These are phyloP conservation scores for Gallinago solitaria DNA, from an alignment of 2,797 vertebrate genomes.

Conservation along the genomic window DNA sequence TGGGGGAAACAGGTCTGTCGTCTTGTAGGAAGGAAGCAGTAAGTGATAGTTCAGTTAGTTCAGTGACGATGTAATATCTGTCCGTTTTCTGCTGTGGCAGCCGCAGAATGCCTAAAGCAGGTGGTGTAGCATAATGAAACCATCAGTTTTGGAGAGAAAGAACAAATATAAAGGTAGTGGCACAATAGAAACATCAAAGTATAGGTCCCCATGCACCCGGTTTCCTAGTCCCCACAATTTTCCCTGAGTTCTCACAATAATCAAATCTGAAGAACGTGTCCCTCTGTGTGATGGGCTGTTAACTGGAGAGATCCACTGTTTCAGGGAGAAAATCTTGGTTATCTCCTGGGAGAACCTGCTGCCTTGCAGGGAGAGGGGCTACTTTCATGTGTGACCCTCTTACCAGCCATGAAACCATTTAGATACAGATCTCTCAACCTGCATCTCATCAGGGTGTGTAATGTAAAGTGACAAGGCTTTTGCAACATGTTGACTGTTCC, in stretches of 20 bases:
- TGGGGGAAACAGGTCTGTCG: not conserved
- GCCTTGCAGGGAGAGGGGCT: not conserved
- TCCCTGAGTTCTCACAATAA: not conserved
- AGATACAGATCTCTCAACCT: not conserved
- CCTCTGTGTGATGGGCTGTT: not conserved
- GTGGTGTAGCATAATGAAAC: slow-evolving; percentile 24
- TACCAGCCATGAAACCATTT: slow-evolving; percentile 23
- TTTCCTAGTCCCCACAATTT: not conserved
- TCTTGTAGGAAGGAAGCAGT: not conserved
- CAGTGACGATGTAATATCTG: not conserved
- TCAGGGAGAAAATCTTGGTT: slow-evolving; percentile 32
- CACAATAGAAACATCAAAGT: not conserved
- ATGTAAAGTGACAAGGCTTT: slow-evolving; percentile 30
- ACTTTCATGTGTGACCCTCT: slow-evolving; percentile 31
- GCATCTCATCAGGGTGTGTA: not conserved
- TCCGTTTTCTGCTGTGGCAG: slow-evolving; percentile 2
- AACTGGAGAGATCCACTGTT: not conserved
- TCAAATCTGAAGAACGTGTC: not conserved
- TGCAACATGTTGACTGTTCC: not conserved
- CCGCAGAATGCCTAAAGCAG: slow-evolving; percentile 19
- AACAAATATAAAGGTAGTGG: not conserved
- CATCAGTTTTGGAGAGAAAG: not conserved
- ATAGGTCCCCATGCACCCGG: not conserved
- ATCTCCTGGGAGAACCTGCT: not conserved
- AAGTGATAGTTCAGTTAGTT: not conserved